Conservation (phyloP, 2,797 vertebrate species). For the Morelia viridis region DNA sequence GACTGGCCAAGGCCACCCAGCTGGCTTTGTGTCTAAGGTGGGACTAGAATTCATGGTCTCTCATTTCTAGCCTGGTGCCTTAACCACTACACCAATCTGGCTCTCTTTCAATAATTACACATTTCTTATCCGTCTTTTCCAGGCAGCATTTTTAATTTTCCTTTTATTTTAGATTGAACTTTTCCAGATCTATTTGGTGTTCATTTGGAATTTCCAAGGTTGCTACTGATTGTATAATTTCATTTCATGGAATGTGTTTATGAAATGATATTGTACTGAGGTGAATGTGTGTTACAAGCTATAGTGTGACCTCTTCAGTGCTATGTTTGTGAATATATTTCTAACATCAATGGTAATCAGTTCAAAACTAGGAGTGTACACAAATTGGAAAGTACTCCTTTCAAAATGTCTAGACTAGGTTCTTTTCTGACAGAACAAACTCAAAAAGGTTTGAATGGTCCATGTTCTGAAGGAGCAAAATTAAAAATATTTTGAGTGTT, state of each 20-base stretch:
- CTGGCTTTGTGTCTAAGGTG: neutral
- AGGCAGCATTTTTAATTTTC: neutral
- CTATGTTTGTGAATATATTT: neutral
- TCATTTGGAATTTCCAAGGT: neutral
- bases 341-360: neutral
- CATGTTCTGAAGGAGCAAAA: neutral
- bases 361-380: neutral
- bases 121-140: neutral
- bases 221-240: neutral
- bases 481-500: neutral
- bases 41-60: neutral
- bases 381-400: neutral
- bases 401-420: neutral
- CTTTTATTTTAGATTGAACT: neutral
- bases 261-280: neutral
- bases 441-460: neutral
- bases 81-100: neutral
- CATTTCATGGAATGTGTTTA: neutral
- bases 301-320: neutral
- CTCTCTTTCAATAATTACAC: neutral
- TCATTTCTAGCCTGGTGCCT: no score
- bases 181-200: neutral
- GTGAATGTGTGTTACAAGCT: neutral
- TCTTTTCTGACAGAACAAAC: neutral
- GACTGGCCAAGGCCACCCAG: no score